Evolutionary conservation across 2,113 vertebrate genomes (phyloP).

Genomic region (Pimephales promelas): DNA sequence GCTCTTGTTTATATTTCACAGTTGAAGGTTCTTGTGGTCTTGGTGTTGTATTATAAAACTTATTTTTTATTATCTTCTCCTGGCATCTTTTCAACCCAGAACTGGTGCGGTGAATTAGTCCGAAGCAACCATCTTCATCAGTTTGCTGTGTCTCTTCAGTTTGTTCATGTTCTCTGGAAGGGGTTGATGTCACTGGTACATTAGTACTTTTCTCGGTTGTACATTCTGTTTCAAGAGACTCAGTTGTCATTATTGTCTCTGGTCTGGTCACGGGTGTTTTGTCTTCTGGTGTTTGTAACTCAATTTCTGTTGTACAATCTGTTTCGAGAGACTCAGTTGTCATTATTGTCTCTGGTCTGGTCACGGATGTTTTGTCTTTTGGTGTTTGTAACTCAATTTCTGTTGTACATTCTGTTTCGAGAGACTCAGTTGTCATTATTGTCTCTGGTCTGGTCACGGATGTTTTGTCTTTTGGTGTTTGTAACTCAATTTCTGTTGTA

Average conservation of each 20-base stretch:
- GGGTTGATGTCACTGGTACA: background rate
- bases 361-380: too few relatives aligned
- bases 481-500: background rate
- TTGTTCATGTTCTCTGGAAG: background rate
- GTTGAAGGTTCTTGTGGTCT: background rate
- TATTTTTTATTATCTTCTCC: conserved; percentile 35
- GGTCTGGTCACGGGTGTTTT: background rate
- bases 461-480: background rate
- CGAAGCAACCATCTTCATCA: conserved; percentile 18
- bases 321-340: conserved; percentile 4
- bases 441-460: background rate
- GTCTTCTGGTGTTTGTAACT: background rate
- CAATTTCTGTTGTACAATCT: conserved; percentile 14
- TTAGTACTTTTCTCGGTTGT: background rate
- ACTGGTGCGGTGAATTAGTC: conserved; percentile 53
- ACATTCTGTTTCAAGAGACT: background rate
- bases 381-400: too few relatives aligned
- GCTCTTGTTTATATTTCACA: background rate
- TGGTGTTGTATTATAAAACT: background rate
- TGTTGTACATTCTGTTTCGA: too few relatives aligned
- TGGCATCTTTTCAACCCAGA: conserved; percentile 58
- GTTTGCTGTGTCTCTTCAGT: background rate
- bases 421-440: too few relatives aligned
- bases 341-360: background rate
- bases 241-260: background rate